phyloP scores from a whole-genome alignment of 2,797 vertebrate species.

The Clarias fuscus region DNA sequence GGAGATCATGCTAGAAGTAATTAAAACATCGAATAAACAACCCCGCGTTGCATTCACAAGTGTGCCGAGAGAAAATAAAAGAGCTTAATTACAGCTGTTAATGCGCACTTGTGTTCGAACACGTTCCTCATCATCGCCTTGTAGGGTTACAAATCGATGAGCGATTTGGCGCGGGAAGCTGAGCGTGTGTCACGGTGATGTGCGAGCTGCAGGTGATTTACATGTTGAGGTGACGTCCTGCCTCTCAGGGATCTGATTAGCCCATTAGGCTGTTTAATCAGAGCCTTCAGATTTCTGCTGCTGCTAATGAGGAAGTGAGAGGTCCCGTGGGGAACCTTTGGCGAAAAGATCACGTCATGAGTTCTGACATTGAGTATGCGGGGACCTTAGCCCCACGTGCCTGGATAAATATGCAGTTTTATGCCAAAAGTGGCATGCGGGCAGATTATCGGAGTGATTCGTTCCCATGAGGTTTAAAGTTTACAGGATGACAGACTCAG shows the following conservation, averaged over 20 bases:
- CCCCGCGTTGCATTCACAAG: not conserved
- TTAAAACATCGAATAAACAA: not conserved
- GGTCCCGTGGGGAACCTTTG: not conserved
- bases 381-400: not conserved
- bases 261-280: slow-evolving; percentile 17
- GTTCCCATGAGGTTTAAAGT: not conserved
- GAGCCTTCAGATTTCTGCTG: not conserved
- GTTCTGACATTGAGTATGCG: not conserved
- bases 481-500: not conserved
- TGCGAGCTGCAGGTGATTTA: slow-evolving; percentile 21
- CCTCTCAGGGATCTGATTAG: slow-evolving; percentile 9
- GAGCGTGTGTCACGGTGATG: not conserved
- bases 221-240: not conserved
- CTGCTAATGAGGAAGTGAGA: slow-evolving; percentile 5
- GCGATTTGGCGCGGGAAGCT: not conserved
- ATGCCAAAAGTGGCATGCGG: not conserved
- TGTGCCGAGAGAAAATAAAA: not conserved
- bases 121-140: slow-evolving; percentile 5
- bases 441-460: too few species aligned
- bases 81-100: slow-evolving; percentile 7
- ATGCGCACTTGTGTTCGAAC: not conserved
- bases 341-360: not conserved
- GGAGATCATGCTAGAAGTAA: not conserved
- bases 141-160: slow-evolving; percentile 1
- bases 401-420: not conserved